Conservation (phyloP, 1,140 invertebrate genomes). For the Drosophila tani region DNA sequence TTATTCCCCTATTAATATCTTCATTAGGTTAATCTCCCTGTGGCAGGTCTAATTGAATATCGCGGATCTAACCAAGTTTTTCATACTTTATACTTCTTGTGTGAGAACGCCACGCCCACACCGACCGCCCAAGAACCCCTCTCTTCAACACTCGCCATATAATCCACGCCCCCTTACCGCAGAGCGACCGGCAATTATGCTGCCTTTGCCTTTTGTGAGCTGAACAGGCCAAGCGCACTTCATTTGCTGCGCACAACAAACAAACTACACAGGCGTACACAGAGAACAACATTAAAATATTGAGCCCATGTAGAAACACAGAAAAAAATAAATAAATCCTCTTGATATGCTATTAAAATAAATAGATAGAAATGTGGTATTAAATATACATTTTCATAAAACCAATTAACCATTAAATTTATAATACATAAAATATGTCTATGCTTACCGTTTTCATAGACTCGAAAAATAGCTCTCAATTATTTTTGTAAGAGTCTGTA, state of each 20-base stretch:
- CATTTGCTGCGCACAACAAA: constrained; percentile 54
- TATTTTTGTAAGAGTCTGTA: not conserved
- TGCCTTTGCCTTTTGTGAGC: constrained; percentile 36
- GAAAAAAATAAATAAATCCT: not conserved
- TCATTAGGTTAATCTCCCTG: constrained; percentile 10
- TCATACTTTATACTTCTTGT: constrained; percentile 25
- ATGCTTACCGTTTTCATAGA: too few species aligned
- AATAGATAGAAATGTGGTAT: not conserved
- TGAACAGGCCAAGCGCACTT: constrained; percentile 52
- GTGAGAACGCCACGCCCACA: constrained; percentile 17
- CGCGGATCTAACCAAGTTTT: constrained; percentile 2
- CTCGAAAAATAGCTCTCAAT: not conserved
- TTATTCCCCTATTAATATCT: not conserved
- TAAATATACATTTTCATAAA: not conserved
- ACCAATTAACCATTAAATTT: too few species aligned
- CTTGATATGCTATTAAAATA: too few species aligned
- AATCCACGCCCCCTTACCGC: constrained; percentile 28
- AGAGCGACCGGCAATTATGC: constrained; percentile 57
- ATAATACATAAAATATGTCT: too few species aligned
- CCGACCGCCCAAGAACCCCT: not conserved
- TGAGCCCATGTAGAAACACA: too few species aligned
- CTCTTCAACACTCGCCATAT: not conserved
- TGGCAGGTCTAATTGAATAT: constrained; percentile 27
- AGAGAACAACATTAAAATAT: constrained; percentile 5
- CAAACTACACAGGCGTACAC: constrained; percentile 18